These are phyloP conservation scores for Hirtodrosophila cameraria DNA, from an alignment of 2,888 invertebrate genomes.

Conservation along the genomic window DNA sequence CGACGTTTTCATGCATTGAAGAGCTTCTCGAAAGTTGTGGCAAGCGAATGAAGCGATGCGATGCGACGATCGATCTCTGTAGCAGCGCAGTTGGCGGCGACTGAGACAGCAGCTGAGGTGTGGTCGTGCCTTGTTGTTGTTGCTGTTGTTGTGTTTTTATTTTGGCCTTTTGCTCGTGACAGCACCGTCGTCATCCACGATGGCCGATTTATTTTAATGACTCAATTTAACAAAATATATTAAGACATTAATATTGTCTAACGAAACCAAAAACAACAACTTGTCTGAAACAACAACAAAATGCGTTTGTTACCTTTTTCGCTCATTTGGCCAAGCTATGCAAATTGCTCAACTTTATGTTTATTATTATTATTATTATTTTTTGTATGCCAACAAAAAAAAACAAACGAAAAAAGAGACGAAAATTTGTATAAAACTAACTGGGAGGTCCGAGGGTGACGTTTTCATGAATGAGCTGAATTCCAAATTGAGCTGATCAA, in stretches of 20 bases:
- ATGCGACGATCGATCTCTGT: slow-evolving; percentile 31
- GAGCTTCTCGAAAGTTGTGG: slow-evolving; percentile 64
- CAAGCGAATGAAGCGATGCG: slow-evolving; percentile 35
- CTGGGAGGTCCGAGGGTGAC: slow-evolving; percentile 70
- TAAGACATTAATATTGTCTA: slow-evolving; percentile 78
- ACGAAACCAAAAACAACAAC: slow-evolving; percentile 50
- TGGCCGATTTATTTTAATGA: slow-evolving; percentile 82
- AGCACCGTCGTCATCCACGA: slow-evolving; percentile 61
- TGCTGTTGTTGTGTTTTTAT: slow-evolving; percentile 21
- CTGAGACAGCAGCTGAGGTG: slow-evolving; percentile 44
- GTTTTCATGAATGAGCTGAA: slow-evolving; percentile 69
- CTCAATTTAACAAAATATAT: slow-evolving; percentile 82
- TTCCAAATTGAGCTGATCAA: slow-evolving; percentile 54
- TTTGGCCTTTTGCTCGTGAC: slow-evolving; percentile 61
- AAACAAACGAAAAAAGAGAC: no score
- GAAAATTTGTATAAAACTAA: slow-evolving; percentile 21
- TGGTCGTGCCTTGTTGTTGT: slow-evolving; percentile 49
- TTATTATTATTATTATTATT: slow-evolving; percentile 47
- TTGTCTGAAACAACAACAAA: slow-evolving; percentile 15
- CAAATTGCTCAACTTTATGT: slow-evolving; percentile 58
- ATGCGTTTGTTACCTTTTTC: slow-evolving; percentile 37
- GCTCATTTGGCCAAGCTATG: slow-evolving; percentile 48
- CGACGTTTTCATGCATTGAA: slow-evolving; percentile 47
- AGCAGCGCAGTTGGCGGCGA: slow-evolving; percentile 29
- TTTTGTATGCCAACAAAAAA: slow-evolving; percentile 35